phyloP scores from a whole-genome alignment of 2,797 vertebrate species.

The Kryptopterus vitreolus region DNA sequence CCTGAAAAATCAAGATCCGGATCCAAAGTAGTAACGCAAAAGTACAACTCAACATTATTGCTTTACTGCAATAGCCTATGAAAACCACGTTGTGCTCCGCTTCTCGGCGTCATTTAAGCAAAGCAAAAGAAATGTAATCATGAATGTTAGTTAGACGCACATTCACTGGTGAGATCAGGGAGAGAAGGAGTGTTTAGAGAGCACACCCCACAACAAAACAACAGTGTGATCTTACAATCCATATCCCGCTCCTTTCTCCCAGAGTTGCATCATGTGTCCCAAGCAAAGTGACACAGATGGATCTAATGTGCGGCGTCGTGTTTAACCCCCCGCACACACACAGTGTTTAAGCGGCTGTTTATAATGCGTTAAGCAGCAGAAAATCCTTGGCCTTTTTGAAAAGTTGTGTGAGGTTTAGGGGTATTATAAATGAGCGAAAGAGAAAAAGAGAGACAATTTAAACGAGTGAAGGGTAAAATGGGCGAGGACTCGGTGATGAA shows the following conservation, averaged over 20 bases:
- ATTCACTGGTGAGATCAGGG: neutral
- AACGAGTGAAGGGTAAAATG: slow-evolving; percentile 19
- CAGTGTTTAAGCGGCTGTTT: slow-evolving; percentile 44
- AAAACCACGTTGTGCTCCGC: neutral
- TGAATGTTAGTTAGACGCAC: neutral
- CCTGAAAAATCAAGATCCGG: neutral
- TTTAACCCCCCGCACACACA: slow-evolving; percentile 43
- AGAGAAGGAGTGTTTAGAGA: neutral
- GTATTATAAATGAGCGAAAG: slow-evolving; percentile 43
- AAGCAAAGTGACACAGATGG: slow-evolving; percentile 34
- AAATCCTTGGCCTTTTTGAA: slow-evolving; percentile 43
- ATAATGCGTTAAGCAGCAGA: slow-evolving; percentile 49
- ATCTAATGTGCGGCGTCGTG: slow-evolving; percentile 43
- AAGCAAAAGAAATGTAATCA: neutral
- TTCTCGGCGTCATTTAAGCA: neutral
- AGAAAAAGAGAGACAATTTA: slow-evolving; percentile 19
- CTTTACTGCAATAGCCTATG: neutral
- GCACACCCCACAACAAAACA: neutral
- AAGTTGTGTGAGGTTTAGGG: slow-evolving; percentile 51
- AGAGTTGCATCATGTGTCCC: slow-evolving; percentile 33
- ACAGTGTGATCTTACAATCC: neutral
- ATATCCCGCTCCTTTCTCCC: neutral
- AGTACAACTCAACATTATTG: neutral
- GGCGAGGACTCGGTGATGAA: slow-evolving; percentile 45
- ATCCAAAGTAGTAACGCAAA: neutral